Conservation (phyloP, 2,797 vertebrate genomes). For the Gymnodraco acuticeps region DNA sequence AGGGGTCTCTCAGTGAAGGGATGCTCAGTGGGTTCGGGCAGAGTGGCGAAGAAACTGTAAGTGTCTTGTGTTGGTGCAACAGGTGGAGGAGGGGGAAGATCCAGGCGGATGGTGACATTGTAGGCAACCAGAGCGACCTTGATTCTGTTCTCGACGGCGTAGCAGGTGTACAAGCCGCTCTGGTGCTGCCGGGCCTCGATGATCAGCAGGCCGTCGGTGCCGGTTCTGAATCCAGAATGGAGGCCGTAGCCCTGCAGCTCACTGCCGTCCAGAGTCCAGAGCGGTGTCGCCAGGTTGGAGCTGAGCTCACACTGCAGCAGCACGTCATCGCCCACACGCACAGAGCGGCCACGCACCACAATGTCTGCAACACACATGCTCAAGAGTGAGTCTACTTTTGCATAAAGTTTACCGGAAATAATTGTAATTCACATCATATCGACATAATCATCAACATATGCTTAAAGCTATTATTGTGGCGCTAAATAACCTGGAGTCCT, state of each 20-base stretch:
- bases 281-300: conserved; percentile 92
- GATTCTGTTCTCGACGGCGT: conserved; percentile 88
- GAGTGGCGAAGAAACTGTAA: not conserved
- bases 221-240: conserved; percentile 86
- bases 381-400: not conserved
- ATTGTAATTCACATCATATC: no score
- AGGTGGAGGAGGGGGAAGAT: conserved; percentile 70
- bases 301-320: conserved; percentile 94
- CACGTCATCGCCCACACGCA: conserved; percentile 91
- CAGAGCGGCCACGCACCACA: conserved; percentile 84
- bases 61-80: conserved; percentile 37
- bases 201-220: conserved; percentile 93
- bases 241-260: conserved; percentile 79
- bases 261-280: conserved; percentile 89
- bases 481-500: no score
- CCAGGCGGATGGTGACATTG: conserved; percentile 83
- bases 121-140: conserved; percentile 85
- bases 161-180: conserved; percentile 91
- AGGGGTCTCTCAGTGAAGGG: conserved; percentile 44
- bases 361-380: conserved; percentile 56
- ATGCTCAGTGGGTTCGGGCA: conserved; percentile 21
- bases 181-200: conserved; percentile 87
- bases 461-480: no score
- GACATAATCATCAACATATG: no score
- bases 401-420: not conserved